Evolutionary conservation across 2,113 vertebrate species (phyloP), one percentile per base, ranked within the genome.

Genomic region (Ellobius talpinus): DNA sequence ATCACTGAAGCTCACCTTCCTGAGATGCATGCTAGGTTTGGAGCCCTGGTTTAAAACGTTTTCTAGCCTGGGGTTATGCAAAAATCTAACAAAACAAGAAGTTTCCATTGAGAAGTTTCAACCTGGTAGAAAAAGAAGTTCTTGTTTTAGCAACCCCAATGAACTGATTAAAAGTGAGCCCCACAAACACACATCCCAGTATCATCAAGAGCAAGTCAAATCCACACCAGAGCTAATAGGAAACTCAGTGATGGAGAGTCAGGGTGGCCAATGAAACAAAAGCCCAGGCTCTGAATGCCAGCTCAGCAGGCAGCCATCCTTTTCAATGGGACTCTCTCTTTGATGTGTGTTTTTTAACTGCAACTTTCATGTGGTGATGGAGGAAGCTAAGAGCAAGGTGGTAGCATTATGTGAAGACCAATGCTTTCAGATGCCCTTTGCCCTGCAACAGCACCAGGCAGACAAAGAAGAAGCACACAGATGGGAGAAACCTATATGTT

Each of bases 71-170:
- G 8, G 89, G 95, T 81, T 72, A 85, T 93, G 68, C 90, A 87
- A 95, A 96, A 96, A 96, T 93, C 89, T 31, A 92, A 79, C 96
- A 91, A 97, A 97, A 97, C 70, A 85, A 92, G 92, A 94, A 89
- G 84, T 96, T 94, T 98, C 96, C 96, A 98, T 96, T 74, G 87
- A 96, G 94, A 95, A 98, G 91, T 97, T 98, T 98, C 97, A 96
- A 97, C 96, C 94, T 97, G 93, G 96, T 50, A 11, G 95, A 95
- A 95, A 97, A 96, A 97, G 97, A 98, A 97, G 94, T 96, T 96
- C 96, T 96, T 87, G 95, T 97, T 98, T 98, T 96, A 97, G 97
- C 98, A 97, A 92, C 97, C 97, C 97, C 96, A 97, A 98, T 97
- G 96, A 92, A 89, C 97, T 97, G 84, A 96, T 36, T 97, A 98